phyloP scores from a whole-genome alignment of 2,113 vertebrate genomes.

The Urocynchramus pylzowi region DNA sequence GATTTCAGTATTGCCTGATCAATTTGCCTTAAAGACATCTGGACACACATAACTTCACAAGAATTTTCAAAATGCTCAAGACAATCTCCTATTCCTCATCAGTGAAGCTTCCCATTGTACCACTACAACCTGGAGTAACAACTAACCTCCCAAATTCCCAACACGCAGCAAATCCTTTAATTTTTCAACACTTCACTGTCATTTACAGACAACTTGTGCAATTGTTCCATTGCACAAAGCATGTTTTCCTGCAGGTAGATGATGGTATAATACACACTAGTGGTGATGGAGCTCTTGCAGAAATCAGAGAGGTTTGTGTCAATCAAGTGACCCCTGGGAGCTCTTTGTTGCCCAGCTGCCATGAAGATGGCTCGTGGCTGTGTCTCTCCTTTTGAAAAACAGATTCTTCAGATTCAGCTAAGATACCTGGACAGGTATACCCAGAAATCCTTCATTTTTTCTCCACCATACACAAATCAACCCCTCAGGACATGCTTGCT shows the following conservation, averaged over 20 bases:
- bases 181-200: background rate
- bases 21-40: background rate
- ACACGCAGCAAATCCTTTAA: background rate
- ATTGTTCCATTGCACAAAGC: background rate
- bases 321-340: background rate
- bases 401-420: background rate
- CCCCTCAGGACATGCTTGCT: background rate
- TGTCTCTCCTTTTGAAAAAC: background rate
- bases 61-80: background rate
- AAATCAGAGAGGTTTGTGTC: background rate
- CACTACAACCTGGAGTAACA: background rate
- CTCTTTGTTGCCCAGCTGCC: background rate
- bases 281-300: background rate
- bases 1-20: background rate
- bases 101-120: background rate
- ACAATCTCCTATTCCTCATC: background rate
- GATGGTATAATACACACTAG: background rate
- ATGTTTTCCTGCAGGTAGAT: background rate
- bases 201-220: background rate
- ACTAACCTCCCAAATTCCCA: background rate
- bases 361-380: background rate
- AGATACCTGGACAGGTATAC: background rate
- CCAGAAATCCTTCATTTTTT: background rate
- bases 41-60: accelerated
- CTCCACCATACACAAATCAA: background rate